phyloP scores from a whole-genome alignment of 2,888 invertebrate genomes.

The Limnephilus marmoratus region DNA sequence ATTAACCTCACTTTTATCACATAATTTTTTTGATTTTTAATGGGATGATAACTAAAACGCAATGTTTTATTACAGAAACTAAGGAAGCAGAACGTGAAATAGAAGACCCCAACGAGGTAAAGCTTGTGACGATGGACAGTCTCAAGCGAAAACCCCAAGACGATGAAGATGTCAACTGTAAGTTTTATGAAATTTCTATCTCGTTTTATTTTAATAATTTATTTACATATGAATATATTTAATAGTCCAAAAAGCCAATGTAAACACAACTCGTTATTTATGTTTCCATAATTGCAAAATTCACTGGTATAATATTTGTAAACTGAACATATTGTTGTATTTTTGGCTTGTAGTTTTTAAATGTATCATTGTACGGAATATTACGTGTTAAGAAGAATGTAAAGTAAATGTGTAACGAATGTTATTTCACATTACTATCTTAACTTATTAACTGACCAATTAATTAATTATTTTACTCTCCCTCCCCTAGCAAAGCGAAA shows the following conservation, averaged over 20 bases:
- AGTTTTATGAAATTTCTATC: conserved; percentile 26
- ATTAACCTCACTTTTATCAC: conserved; percentile 31
- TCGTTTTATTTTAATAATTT: not conserved
- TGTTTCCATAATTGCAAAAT: too few relatives aligned
- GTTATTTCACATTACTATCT: too few relatives aligned
- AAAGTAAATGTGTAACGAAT: too few relatives aligned
- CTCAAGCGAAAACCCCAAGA: conserved; percentile 67
- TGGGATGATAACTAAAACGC: not conserved
- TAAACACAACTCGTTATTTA: too few relatives aligned
- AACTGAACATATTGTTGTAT: too few relatives aligned
- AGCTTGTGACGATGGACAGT: conserved; percentile 70
- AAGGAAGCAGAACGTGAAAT: conserved; percentile 52
- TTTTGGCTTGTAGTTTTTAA: too few relatives aligned
- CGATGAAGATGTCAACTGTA: conserved; percentile 59
- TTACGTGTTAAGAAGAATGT: too few relatives aligned
- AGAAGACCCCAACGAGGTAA: conserved; percentile 53
- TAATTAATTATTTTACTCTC: too few relatives aligned
- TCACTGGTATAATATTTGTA: too few relatives aligned
- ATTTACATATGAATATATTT: not conserved
- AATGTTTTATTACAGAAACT: conserved; percentile 54
- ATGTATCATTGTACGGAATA: too few relatives aligned
- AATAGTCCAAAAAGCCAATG: not conserved
- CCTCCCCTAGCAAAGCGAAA: conserved; percentile 55
- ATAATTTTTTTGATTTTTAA: conserved; percentile 4
- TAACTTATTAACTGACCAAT: too few relatives aligned